Evolutionary conservation across 2,888 invertebrate species (phyloP).

Genomic region (Biston stratarius): DNA sequence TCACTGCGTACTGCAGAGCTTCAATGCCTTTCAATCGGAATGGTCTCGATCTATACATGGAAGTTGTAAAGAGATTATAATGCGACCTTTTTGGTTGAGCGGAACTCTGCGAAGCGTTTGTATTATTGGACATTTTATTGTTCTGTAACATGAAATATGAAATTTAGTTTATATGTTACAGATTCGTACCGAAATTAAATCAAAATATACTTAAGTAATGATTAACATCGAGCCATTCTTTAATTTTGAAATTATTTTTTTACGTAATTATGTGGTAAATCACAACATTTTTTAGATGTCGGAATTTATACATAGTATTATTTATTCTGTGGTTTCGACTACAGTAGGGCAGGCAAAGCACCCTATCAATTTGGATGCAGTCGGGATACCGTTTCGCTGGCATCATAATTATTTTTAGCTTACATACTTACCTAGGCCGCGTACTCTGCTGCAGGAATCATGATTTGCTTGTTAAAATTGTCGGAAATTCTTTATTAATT

Average conservation of each 20-base stretch:
- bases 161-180: neutral
- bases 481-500: too few relatives aligned
- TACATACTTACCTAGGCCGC: neutral
- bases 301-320: too few relatives aligned
- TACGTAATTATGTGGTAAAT: neutral
- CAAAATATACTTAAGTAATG: neutral
- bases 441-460: too few relatives aligned
- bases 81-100: conserved; percentile 19
- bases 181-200: neutral
- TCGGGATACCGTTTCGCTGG: conserved; percentile 6
- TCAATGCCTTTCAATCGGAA: conserved; percentile 53
- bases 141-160: neutral
- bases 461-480: too few relatives aligned
- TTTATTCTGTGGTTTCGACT: neutral
- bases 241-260: too few relatives aligned
- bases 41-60: conserved; percentile 27
- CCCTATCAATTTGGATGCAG: conserved; percentile 17
- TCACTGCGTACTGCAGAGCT: conserved; percentile 56
- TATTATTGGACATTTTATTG: neutral
- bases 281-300: neutral
- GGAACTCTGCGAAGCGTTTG: conserved; percentile 2
- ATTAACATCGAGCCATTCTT: too few relatives aligned
- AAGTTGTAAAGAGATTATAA: conserved; percentile 22
- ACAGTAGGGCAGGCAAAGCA: neutral
- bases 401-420: conserved; percentile 16